Base-by-base conservation (phyloP, 2,113 vertebrate genomes). In the Macquaria ambigua region DNA sequence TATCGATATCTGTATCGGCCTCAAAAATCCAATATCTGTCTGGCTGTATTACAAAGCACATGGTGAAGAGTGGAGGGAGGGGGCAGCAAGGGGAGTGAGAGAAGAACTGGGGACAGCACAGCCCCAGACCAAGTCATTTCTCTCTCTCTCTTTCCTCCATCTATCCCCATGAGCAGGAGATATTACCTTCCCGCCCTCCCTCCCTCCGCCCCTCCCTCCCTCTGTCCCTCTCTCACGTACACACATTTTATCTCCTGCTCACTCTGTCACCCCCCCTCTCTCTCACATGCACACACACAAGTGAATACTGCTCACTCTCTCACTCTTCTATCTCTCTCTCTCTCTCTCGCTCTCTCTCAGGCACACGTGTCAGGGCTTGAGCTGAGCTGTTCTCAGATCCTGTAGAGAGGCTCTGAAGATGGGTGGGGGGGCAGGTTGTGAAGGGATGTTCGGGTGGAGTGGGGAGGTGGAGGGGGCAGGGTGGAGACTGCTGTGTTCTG, bases 351-450 rank as follows among this genome's bases (percentile, higher is more conserved):
- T 70, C 84, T 83, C 79, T 87, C 83, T 83, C 82, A 48, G 71
- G 76, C 90, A 91, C 94, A 94, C 92, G 90, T 95, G 93, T 95
- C 91, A 86, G 91, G 93, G 89, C 94, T 95, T 93, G 95, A 93
- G 93, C 88, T 83, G 90, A 91, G 91, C 88, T 80, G 85, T 88
- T 93, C 94, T 94, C 81, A 93, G 91, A 94, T 95, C 93, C 93
- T 93, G 86, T 91, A 69, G 93, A 91, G 93, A 93, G 89, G 77
- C 87, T 93, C 87, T 70, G 81, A 87, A 78, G 83, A 81, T 89
- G 46, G 77, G 8, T 23, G 16, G 82, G 79, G 87, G 70, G 67
- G 75, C 11, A 67, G 71, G 53, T 62, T n/a, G 72, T 63, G 83
- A 31, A 69, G 70, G 41, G 46, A 77, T 67, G 79, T 46, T 46